A percentile compares a stretch with the other conserved stretches of the same genome.
Evolutionary conservation across 1,140 invertebrate species (phyloP).

Genomic region (Lasioglossum baleicum): DNA sequence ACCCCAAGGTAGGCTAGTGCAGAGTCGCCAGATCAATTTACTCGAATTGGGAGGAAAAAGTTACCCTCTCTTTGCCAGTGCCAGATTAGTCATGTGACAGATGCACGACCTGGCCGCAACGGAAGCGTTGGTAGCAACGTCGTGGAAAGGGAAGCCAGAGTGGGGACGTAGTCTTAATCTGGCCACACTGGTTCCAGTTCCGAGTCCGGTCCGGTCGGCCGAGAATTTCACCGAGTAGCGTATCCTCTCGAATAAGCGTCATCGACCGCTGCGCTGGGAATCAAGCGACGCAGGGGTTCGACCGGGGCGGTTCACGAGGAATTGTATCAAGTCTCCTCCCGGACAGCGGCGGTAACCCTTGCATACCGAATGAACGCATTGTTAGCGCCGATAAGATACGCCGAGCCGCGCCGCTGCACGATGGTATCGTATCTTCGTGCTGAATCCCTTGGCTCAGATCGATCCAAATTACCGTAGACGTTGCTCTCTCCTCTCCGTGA

Average conservation of each 20-base stretch:
- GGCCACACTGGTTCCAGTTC: no score
- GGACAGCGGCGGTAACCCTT: slow-evolving; percentile 55
- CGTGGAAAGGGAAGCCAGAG: background rate
- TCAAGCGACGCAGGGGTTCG: background rate
- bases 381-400: slow-evolving; percentile 14
- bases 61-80: no score
- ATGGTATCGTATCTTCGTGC: slow-evolving; percentile 6
- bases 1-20: no score
- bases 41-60: no score
- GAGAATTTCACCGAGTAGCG: slow-evolving; percentile 22
- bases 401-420: background rate
- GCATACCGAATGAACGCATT: slow-evolving; percentile 68
- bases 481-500: no score
- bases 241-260: background rate
- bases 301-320: no score
- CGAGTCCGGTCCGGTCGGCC: background rate
- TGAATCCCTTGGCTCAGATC: background rate
- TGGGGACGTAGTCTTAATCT: no score
- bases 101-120: no score
- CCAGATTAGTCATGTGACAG: no score
- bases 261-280: background rate
- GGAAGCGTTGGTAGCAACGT: background rate
- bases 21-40: no score
- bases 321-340: slow-evolving; percentile 60
- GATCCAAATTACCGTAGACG: no score